phyloP scores from a whole-genome alignment of 1,140 invertebrate genomes.

The Hycleus phaleratus region DNA sequence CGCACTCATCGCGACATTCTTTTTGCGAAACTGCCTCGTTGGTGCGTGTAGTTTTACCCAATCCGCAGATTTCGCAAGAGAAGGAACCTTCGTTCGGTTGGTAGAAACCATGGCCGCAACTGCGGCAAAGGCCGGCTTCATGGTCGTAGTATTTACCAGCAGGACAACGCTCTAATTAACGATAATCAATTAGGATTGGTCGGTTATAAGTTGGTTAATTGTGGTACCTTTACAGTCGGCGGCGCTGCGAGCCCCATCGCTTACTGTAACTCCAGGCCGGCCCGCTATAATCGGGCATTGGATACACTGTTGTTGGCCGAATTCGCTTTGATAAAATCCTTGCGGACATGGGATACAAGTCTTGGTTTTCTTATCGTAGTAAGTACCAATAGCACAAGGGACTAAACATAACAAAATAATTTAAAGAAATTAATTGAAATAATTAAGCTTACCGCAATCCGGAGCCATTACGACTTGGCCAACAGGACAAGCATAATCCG shows the following conservation, averaged over 20 bases:
- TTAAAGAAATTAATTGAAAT: conserved; percentile 39
- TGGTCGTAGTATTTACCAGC: conserved; percentile 89
- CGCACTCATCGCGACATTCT: conserved; percentile 87
- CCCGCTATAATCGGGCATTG: conserved; percentile 82
- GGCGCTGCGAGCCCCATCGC: conserved; percentile 74
- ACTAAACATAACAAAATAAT: conserved; percentile 51
- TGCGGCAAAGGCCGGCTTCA: conserved; percentile 71
- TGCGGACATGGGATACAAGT: conserved; percentile 77
- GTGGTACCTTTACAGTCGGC: conserved; percentile 77
- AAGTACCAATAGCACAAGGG: conserved; percentile 89
- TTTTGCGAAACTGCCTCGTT: conserved; percentile 80
- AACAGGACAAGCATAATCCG: conserved; percentile 85
- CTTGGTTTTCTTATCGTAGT: conserved; percentile 65
- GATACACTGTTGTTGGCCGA: conserved; percentile 81
- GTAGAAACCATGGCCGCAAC: conserved; percentile 91
- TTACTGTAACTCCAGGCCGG: conserved; percentile 77
- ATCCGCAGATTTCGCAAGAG: conserved; percentile 77
- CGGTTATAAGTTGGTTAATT: not conserved
- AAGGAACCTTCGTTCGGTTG: conserved; percentile 89
- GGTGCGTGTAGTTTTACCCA: conserved; percentile 88
- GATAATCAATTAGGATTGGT: not conserved
- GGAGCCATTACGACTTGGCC: conserved; percentile 89
- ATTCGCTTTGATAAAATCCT: conserved; percentile 90
- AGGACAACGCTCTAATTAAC: conserved; percentile 67
- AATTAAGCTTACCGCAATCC: conserved; percentile 54